These are phyloP conservation scores for Pangasianodon hypophthalmus DNA, from an alignment of 2,113 vertebrate genomes.

Conservation along the genomic window DNA sequence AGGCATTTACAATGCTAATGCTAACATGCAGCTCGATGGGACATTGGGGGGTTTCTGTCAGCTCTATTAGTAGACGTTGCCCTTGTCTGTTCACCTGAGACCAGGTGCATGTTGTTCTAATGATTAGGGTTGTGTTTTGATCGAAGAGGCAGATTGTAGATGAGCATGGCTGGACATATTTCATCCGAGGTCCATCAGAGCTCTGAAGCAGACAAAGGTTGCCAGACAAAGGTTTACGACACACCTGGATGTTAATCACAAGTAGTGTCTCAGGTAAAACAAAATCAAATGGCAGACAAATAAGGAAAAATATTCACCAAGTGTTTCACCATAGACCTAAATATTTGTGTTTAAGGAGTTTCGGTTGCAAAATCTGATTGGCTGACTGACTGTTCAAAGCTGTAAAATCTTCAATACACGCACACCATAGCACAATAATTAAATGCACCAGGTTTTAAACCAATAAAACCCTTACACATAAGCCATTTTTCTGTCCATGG, in stretches of 20 bases:
- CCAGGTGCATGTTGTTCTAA: conserved; percentile 2
- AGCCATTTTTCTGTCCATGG: background rate
- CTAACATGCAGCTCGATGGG: background rate
- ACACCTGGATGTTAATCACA: background rate
- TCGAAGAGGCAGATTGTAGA: background rate
- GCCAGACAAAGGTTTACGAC: background rate
- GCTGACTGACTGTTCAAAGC: background rate
- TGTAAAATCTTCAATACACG: background rate
- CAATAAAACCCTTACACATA: background rate
- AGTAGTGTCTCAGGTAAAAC: background rate
- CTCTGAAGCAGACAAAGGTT: background rate
- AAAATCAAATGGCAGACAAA: background rate
- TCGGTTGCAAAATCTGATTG: background rate
- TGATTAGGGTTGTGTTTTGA: conserved; percentile 22
- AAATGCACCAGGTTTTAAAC: background rate
- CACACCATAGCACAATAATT: background rate
- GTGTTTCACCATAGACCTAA: no score
- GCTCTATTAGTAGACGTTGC: background rate
- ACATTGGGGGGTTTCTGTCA: background rate
- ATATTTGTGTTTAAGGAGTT: no score
- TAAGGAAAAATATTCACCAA: background rate
- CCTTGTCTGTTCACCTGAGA: conserved; percentile 23
- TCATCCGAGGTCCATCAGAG: background rate
- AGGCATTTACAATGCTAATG: conserved; percentile 2
- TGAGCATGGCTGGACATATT: background rate